Conservation (phyloP, 2,113 vertebrate genomes). For the Bostrychus sinensis region DNA sequence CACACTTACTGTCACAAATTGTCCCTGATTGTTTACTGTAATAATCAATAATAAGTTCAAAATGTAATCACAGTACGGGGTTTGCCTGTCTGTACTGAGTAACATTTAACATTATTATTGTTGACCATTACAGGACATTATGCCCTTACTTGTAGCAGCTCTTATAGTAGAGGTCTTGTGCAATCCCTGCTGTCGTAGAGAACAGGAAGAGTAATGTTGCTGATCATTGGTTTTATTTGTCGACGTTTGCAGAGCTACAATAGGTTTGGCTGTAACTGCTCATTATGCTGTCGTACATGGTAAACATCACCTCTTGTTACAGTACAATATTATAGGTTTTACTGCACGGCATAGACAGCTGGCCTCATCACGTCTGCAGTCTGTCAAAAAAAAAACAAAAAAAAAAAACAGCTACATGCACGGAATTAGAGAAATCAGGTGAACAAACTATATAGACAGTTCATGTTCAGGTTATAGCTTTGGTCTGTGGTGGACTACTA, state of each 20-base stretch:
- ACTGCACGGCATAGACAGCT: conserved; percentile 4
- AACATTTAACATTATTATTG: neutral
- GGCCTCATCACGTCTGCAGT: conserved; percentile 1
- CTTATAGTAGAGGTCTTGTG: neutral
- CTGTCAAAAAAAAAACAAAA: neutral
- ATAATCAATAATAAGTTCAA: no score
- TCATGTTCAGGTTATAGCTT: no score
- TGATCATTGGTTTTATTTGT: conserved; percentile 10
- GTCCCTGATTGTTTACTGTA: no score
- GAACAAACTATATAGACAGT: neutral
- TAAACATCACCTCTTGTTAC: conserved; percentile 6
- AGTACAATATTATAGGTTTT: conserved; percentile 5
- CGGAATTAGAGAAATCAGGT: neutral
- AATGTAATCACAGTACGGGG: no score
- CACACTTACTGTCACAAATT: no score
- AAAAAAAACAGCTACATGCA: no score
- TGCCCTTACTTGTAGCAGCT: neutral
- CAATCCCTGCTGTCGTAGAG: neutral
- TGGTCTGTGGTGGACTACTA: no score
- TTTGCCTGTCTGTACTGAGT: no score
- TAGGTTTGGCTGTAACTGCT: neutral
- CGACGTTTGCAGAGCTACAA: conserved; percentile 1
- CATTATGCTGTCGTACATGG: conserved; percentile 3
- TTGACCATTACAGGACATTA: neutral
- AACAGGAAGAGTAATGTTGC: neutral